Evolutionary conservation across 2,888 invertebrate genomes (phyloP), one percentile per base, ranked within the genome.

Genomic region (Drosophila suboccidentalis): DNA sequence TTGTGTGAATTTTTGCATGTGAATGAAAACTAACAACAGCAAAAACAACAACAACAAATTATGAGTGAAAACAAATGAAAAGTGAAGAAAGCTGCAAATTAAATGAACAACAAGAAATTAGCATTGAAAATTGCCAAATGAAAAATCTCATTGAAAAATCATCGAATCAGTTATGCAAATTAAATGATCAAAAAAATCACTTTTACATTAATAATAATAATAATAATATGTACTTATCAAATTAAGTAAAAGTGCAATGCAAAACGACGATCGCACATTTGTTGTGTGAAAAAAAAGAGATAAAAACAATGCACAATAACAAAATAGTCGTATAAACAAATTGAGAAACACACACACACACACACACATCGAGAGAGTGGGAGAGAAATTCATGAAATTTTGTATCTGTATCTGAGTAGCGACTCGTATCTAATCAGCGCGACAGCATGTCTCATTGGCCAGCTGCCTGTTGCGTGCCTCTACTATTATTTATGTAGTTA

Each of bases 1-100:
- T 75, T 80, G 84, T 84, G 84, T 85, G 87, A 87, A 85, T 78
- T 87, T 85, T 84, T 87, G 82, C 87, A 87, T 87, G 88, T 87
- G 86, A 88, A 83, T 75, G 79, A 78, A 78, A 84, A 80, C 39
- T 53, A 51, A n/a, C 43, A 50, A 38, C 49, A 41, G 1, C 32
- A 54, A 10, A 17, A 54, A 51, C 29, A 43, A 64, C 36, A 54
- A 55, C 64, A 71, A n/a, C n/a, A 69, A 69, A 65, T 64, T 49
- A 65, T 51, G 44, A 64, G 79, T 75, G 69, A 78, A 78, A 78
- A 78, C 36, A 39, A 53, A 80, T 64, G 57, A 60, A 60, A 39
- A 44, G 47, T 64, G 41, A 78, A 63, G 75, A 71, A 78, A 78
- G 75, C 60, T 63, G 64, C 57, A 36, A 60, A 62, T 22, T 17